Evolutionary conservation across 2,888 invertebrate genomes (phyloP), one percentile per base, ranked within the genome.

Genomic region (Bombylius major): DNA sequence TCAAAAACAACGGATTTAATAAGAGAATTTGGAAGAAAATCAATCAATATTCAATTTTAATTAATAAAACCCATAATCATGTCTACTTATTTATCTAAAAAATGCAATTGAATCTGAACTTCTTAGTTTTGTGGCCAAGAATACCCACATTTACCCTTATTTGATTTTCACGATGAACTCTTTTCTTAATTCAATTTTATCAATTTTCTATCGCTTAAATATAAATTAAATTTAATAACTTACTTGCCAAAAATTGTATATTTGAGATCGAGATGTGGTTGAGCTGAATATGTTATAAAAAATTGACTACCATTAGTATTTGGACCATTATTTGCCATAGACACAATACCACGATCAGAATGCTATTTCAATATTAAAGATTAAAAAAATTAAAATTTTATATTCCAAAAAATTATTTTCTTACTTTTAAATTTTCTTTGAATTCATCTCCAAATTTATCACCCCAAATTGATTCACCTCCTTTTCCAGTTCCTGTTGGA

Each of bases 271-370:
- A 99, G 79, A 76, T 95, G 93, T 0, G 93, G 89, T 69, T 99
- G 98, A 57, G 94, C 86, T 13, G 83, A 87, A 74, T 98, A 99
- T 0, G 90, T 86, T 62, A 99, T 88, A 72, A 99, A 99, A 75
- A 99, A 99, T 72, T 99, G 99, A 66, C 96, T 96, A 5, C 88
- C 91, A 78, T 99, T 99, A 11, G 94, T 90, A 71, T 98, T 95
- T 1, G 97, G 94, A 5, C 98, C 98, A 77, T 92, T 97, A 71
- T 97, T 99, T 7, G 99, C 99, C 97, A 98, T 96, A 5, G 97
- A 96, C 3, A 99, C 79, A 61, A 88, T 83, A 1, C 96, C 98
- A 66, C 96, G 80, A 23, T 83, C 78, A 68, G 82, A 87, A 70
- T 98, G 98, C 88, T 86, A 65, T 9, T 70, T 72, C 23, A 63